Base-by-base conservation (phyloP, 2,888 invertebrate genomes). In the Eupelmus urozonus region DNA sequence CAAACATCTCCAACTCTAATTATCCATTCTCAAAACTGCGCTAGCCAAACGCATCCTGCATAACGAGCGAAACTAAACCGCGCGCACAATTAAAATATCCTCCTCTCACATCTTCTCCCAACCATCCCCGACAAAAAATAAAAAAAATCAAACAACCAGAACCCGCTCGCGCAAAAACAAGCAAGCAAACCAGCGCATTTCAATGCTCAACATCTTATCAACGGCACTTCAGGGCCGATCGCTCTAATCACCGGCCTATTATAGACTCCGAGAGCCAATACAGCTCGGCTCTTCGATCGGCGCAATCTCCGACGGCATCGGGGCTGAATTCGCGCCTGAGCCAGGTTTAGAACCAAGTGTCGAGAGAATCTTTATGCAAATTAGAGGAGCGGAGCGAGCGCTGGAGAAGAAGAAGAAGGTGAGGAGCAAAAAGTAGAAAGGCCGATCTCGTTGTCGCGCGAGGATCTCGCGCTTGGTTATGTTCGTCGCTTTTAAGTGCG, bases 301-400 rank as follows among this genome's bases (percentile, higher is more conserved):
- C 20, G 29, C 49, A 66, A 75, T 75, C 62, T 70, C 18, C 11
- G 23, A 27, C 57, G 16, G 59, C 49, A 66, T 69, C 71, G n/a
- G 65, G n/a, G 51, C 59, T 59, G 59, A 69, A 69, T 66, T 40
- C 23, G 42, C 63, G 59, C 55, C 66, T 60, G 51, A 29, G 13
- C 51, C 57, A 34, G 40, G 67, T 63, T 49, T 70, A 69, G 62
- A 67, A 55, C 67, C 27, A 49, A 51, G 42, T 53, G 49, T n/a
- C 49, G 34, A 63, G 63, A 70, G 79, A 69, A 76, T 79, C 79
- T 79, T 79, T 76, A 79, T 79, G 79, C 69, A 79, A 79, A 79
- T 79, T 72, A 60, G 69, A 73, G 25, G 40, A 49, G 57, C 42
- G 57, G 74, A 63, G 45, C 55, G 29, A 23, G 13, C 16, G 25